Percentiles rank a stretch among this genome's conserved stretches.
Conservation (phyloP, 2,888 invertebrate genomes). For the Parnassius orleans region DNA sequence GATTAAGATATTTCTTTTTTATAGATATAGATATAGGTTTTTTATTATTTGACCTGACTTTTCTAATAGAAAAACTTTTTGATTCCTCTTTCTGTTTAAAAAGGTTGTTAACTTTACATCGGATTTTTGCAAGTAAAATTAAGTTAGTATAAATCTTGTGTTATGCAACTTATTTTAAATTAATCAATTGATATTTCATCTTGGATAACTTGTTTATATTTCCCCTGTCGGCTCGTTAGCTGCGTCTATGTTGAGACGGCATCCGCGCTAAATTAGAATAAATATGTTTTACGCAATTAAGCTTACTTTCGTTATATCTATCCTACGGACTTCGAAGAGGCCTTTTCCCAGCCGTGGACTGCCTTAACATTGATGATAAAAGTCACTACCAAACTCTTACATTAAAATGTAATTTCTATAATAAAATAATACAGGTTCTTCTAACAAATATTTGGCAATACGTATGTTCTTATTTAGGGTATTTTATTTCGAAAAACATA, state of each 20-base stretch:
- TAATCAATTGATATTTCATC: constrained; percentile 34
- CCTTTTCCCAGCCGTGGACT: no score
- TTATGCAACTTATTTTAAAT: constrained; percentile 32
- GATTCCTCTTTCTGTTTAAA: background rate
- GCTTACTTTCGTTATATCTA: no score
- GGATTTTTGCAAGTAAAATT: constrained; percentile 25
- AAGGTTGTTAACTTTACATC: constrained; percentile 27
- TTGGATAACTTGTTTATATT: constrained; percentile 31
- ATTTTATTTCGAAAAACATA: no score
- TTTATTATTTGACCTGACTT: background rate
- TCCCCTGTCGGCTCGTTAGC: constrained; percentile 37
- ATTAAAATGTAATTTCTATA: no score
- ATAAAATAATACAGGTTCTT: no score
- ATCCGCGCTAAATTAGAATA: constrained; percentile 9
- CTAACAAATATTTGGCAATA: no score
- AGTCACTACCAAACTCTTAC: no score
- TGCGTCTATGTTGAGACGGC: background rate
- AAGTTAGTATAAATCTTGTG: constrained; percentile 21
- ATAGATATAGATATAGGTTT: no score
- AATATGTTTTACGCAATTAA: background rate
- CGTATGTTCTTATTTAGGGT: no score
- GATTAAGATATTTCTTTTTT: background rate
- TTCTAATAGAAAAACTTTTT: constrained; percentile 24
- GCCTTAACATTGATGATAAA: no score
- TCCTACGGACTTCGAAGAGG: no score